These are phyloP conservation scores for Trachelus troglodyta DNA, from an alignment of 2,888 invertebrate genomes.

Conservation along the genomic window DNA sequence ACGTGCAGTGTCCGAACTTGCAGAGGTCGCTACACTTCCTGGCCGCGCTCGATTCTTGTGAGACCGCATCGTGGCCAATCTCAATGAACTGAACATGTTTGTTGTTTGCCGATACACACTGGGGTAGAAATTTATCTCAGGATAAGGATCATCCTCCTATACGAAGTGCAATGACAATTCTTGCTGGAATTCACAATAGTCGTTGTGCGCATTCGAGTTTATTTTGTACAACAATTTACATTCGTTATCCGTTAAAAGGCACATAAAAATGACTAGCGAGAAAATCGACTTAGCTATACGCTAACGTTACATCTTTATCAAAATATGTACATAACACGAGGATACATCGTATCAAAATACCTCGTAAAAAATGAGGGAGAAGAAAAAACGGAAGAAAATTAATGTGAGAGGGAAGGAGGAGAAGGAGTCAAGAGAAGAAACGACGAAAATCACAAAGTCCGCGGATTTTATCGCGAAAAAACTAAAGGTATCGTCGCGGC, in stretches of 20 bases:
- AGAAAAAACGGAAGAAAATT: not conserved
- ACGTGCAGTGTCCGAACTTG: slow-evolving; percentile 57
- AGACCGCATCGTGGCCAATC: slow-evolving; percentile 62
- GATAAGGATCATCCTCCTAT: not conserved
- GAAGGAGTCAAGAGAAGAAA: not conserved
- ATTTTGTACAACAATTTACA: slow-evolving; percentile 17
- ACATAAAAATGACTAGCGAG: not conserved
- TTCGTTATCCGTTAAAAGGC: not conserved
- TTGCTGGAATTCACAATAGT: not conserved
- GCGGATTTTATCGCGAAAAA: not conserved
- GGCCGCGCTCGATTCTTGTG: slow-evolving; percentile 58
- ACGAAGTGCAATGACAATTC: not conserved
- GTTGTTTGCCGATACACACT: not conserved
- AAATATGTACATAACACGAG: slow-evolving; percentile 21
- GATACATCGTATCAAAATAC: slow-evolving; percentile 22
- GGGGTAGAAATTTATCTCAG: not conserved
- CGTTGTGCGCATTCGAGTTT: slow-evolving; percentile 10
- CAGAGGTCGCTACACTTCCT: slow-evolving; percentile 61
- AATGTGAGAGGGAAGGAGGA: slow-evolving; percentile 2
- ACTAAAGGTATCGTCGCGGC: not conserved
- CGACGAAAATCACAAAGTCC: not conserved
- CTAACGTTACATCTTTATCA: slow-evolving; percentile 20
- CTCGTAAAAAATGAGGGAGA: slow-evolving; percentile 15
- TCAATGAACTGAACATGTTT: slow-evolving; percentile 63
- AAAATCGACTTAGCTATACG: slow-evolving; percentile 1